A percentile compares a stretch with the other conserved stretches of the same genome.
These are phyloP conservation scores for Salvelinus fontinalis DNA, from an alignment of 2,113 vertebrate genomes.

Conservation along the genomic window DNA sequence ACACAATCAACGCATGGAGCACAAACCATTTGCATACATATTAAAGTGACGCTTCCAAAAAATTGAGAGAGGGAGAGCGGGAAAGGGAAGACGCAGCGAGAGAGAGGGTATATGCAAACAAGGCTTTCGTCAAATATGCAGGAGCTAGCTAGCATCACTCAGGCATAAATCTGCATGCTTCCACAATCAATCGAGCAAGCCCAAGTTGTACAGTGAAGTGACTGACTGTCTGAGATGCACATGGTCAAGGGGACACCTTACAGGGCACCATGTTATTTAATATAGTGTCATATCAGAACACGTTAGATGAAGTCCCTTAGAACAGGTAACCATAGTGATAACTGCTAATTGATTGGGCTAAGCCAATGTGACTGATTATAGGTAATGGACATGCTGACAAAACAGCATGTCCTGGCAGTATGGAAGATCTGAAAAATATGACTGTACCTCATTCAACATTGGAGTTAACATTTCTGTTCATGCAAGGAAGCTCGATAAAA, in stretches of 20 bases:
- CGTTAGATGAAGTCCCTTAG: neutral
- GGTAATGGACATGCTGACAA: neutral
- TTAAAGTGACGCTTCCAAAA: slow-evolving; percentile 79
- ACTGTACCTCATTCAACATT: neutral
- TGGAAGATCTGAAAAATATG: neutral
- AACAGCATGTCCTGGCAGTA: neutral
- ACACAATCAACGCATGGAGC: slow-evolving; percentile 76
- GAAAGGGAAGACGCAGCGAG: slow-evolving; percentile 13
- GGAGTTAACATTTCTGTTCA: neutral
- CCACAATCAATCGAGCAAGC: slow-evolving; percentile 58
- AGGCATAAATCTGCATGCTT: slow-evolving; percentile 78
- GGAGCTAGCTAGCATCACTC: slow-evolving; percentile 67
- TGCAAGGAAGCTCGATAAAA: neutral
- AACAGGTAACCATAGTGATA: neutral
- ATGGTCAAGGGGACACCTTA: slow-evolving; percentile 37
- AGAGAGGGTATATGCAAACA: slow-evolving; percentile 74
- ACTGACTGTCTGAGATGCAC: slow-evolving; percentile 65
- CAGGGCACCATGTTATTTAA: slow-evolving; percentile 60
- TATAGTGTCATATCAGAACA: slow-evolving; percentile 10
- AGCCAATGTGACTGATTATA: neutral
- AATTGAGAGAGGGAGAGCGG: slow-evolving; percentile 66
- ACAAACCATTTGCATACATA: slow-evolving; percentile 79
- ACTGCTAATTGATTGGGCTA: neutral
- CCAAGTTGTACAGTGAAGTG: slow-evolving; percentile 67
- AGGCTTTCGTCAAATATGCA: slow-evolving; percentile 79